phyloP scores from a whole-genome alignment of 2,888 invertebrate genomes.

The Nemurella pictetii region DNA sequence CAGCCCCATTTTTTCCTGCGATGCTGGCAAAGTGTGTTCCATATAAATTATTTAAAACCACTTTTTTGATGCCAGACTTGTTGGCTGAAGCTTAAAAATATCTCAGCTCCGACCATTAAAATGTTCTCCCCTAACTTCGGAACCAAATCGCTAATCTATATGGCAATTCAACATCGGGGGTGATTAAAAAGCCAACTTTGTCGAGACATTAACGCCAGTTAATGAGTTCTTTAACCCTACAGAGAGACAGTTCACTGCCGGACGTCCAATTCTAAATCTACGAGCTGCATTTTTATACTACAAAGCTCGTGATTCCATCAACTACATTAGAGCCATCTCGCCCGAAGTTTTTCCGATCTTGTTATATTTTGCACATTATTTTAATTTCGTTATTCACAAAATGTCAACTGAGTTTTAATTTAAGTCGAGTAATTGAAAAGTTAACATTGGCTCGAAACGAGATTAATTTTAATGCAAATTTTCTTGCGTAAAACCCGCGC shows the following conservation, averaged over 20 bases:
- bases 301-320: too few relatives aligned
- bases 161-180: constrained; percentile 23
- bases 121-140: constrained; percentile 14
- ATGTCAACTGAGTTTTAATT: constrained; percentile 38
- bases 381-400: constrained; percentile 39
- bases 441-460: constrained; percentile 38
- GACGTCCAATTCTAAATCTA: background rate
- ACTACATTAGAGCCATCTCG: too few relatives aligned
- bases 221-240: constrained; percentile 20
- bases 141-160: constrained; percentile 18
- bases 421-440: constrained; percentile 39
- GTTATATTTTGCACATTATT: constrained; percentile 11
- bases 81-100: background rate
- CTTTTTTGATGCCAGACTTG: background rate
- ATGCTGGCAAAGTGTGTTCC: background rate
- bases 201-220: constrained; percentile 15
- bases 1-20: background rate
- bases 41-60: background rate
- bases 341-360: too few relatives aligned
- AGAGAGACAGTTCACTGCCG: background rate
- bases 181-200: constrained; percentile 24
- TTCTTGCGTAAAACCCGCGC: background rate
- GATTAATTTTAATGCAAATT: constrained; percentile 40
- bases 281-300: too few relatives aligned
- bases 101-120: constrained; percentile 9